phyloP scores from a whole-genome alignment of 2,113 vertebrate genomes.

The Synchiropus splendidus region DNA sequence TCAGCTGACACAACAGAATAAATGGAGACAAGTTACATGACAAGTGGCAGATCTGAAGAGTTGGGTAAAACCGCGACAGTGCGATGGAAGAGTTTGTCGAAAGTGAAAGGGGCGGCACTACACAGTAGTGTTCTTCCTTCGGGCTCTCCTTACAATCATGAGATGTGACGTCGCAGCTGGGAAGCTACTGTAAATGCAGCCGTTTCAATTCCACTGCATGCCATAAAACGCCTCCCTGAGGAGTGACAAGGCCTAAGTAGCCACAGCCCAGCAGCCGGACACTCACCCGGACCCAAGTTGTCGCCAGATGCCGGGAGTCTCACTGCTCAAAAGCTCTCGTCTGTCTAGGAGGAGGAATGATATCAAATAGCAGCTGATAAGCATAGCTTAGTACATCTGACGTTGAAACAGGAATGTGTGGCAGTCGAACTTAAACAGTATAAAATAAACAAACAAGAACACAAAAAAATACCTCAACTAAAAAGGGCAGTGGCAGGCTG shows the following conservation, averaged over 20 bases:
- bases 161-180: slow-evolving; percentile 32
- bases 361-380: slow-evolving; percentile 68
- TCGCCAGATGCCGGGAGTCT: too few species aligned
- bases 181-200: slow-evolving; percentile 61
- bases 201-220: slow-evolving; percentile 50
- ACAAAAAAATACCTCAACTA: slow-evolving; percentile 14
- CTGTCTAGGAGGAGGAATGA: slow-evolving; percentile 53
- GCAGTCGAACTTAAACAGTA: slow-evolving; percentile 49
- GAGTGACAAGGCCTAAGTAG: slow-evolving; percentile 66
- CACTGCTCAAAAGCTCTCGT: neutral
- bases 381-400: slow-evolving; percentile 65
- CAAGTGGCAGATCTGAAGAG: neutral
- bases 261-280: slow-evolving; percentile 42
- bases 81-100: slow-evolving; percentile 14
- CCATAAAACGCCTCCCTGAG: slow-evolving; percentile 67
- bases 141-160: slow-evolving; percentile 31
- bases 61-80: neutral
- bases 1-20: slow-evolving; percentile 18
- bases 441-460: slow-evolving; percentile 37
- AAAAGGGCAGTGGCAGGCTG: slow-evolving; percentile 63
- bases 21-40: slow-evolving; percentile 17
- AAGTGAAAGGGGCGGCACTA: slow-evolving; percentile 57
- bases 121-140: slow-evolving; percentile 66
- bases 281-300: slow-evolving; percentile 24
- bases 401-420: slow-evolving; percentile 42